These are phyloP conservation scores for Butorides virescens DNA, from an alignment of 2,113 vertebrate genomes.

Conservation along the genomic window DNA sequence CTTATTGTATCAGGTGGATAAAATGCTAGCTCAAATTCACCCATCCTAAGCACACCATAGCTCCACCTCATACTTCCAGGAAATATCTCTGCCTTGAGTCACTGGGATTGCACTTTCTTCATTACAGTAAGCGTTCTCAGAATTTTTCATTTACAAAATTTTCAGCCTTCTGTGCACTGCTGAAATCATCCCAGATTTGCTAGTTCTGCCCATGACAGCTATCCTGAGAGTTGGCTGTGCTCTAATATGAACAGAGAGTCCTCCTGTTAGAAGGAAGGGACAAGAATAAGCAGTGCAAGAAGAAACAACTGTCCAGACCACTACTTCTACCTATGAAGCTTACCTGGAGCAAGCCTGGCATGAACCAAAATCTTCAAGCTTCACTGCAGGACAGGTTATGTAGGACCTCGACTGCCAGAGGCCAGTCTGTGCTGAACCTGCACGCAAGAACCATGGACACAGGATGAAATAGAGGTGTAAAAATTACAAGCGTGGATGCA, in stretches of 20 bases:
- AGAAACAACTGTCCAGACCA: not conserved
- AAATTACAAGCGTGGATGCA: not conserved
- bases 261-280: not conserved
- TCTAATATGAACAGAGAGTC: not conserved
- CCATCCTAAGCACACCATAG: not conserved
- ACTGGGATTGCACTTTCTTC: not conserved
- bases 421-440: not conserved
- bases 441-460: not conserved
- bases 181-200: not conserved
- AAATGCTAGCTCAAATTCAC: not conserved
- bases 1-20: not conserved
- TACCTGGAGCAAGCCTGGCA: not conserved
- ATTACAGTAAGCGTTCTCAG: not conserved
- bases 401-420: not conserved
- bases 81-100: not conserved
- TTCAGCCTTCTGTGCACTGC: not conserved
- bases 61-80: not conserved
- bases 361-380: not conserved
- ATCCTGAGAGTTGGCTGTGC: not conserved
- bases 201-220: not conserved
- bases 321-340: not conserved
- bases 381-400: not conserved
- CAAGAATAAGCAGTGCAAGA: not conserved
- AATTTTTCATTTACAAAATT: not conserved
- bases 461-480: not conserved